Base-by-base conservation (phyloP, 2,797 vertebrate genomes). In the Poecilia picta region DNA sequence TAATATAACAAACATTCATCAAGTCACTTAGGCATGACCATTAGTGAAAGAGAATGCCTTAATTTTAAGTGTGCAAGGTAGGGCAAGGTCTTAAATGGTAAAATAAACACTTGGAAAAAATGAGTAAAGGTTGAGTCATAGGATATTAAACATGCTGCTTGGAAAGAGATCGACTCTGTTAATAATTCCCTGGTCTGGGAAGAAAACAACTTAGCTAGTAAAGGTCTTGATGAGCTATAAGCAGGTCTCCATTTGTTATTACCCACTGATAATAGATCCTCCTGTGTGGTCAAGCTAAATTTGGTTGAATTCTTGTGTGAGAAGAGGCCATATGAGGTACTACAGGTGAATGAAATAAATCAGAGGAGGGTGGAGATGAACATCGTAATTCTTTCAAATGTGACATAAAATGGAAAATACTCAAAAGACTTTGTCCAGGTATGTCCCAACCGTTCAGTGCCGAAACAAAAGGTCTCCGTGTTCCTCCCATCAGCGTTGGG, bases 141-240 rank as follows among this genome's bases (percentile, higher is more conserved):
- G 85, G 72, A 80, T 78, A 36, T 57, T 66, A 62, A 46, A 49
- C 20, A 46, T 73, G 41, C 6, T 70, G 79, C 81, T 79, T 57
- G 46, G 59, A 55, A 74, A 77, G 78, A 82, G 80, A 53, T 10
- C 51, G 70, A 78, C 89, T 81, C 93, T 95, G 94, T 81, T 93
- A 92, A 93, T 93, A 87, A 94, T 95, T 94, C 92, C 84, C 90
- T 90, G 85, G 86, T 83, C 59, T 75, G 81, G 81, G 80, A 81
- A 84, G 92, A 95, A 81, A 85, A 94, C 91, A 95, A 91, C 87
- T 85, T 68, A 72, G 57, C 80, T 83, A 82, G 79, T 94, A 92
- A 62, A 71, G 89, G 87, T 94, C 94, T 92, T 89, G 74, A 86
- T 74, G 78, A 82, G 76, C 81, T 91, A 92, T 90, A 93, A 92